Base-by-base conservation (phyloP, 2,113 vertebrate genomes). In the Menidia beryllina region DNA sequence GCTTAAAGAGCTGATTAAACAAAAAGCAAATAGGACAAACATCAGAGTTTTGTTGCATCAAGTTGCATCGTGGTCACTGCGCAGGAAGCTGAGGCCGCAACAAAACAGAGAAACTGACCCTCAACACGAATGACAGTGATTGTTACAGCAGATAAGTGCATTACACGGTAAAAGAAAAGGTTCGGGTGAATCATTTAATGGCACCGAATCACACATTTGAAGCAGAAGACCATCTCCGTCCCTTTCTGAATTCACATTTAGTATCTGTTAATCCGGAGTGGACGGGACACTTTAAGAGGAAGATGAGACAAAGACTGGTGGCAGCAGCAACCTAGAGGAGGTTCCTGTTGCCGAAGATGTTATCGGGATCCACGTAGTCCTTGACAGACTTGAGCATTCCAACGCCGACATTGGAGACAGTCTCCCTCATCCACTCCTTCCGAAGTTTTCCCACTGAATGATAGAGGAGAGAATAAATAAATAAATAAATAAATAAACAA, bases 281-380 rank as follows among this genome's bases (percentile, higher is more conserved):
- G 72, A 77, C 67, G 66, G 30, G 30, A 61, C 64, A 64, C 34
- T 66, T 72, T 79, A 86, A 84, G 82, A 66, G 13, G n/a, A 1
- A 27, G 30, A 19, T 49, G 27, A 68, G 39, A 64, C 30, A 53
- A 76, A 77, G 71, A 59, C 12, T 50, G 30, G 62, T 61, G 39
- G 57, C 66, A 63, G 63, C 17, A 3, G 72, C 81, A 71, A 55
- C 66, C 96, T 96, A 99, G 94, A 98, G 95, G 93, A 99, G 97
- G 86, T 98, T 99, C 91, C 95, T 92, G 93, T 95, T 99, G 93
- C 97, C 97, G 83, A 99, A 99, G 91, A 98, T 97, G 91, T 99
- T 99, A 67, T 94, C 89, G 69, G 98, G 98, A 87, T 99, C 98
- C 91, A 99, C 94, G 17, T 95, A 99, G 79, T 98, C 95, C 86